Conservation (phyloP, 2,888 invertebrate species). For the Aelia acuminata region DNA sequence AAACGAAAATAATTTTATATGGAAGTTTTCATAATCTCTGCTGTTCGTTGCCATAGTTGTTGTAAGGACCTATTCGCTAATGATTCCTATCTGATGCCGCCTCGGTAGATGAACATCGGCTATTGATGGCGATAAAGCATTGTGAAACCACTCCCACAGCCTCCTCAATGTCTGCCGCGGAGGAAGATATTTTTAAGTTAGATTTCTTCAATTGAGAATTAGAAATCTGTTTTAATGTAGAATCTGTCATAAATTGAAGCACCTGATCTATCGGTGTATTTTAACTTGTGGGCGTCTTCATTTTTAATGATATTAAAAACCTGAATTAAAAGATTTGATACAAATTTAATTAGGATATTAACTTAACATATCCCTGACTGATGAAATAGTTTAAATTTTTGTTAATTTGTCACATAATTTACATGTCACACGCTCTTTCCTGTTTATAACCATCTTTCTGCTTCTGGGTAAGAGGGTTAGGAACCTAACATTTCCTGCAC, state of each 20-base stretch:
- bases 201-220: background rate
- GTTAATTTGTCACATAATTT: too few species aligned
- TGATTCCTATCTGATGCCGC: background rate
- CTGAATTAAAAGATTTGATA: too few species aligned
- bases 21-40: background rate
- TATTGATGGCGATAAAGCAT: conserved; percentile 33
- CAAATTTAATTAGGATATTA: too few species aligned
- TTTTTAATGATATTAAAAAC: too few species aligned
- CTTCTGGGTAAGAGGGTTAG: background rate
- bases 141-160: background rate
- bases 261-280: too few species aligned
- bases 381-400: too few species aligned
- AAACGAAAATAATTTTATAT: background rate
- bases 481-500: background rate
- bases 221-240: too few species aligned
- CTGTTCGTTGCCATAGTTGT: background rate
- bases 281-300: too few species aligned
- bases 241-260: too few species aligned
- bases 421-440: background rate
- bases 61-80: background rate
- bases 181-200: background rate
- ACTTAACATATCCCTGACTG: too few species aligned
- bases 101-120: conserved; percentile 28
- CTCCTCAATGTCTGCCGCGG: background rate
- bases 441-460: background rate